These are phyloP conservation scores for Micromussa lordhowensis DNA, from an alignment of 92 coral and sea anemone species.

Conservation along the genomic window DNA sequence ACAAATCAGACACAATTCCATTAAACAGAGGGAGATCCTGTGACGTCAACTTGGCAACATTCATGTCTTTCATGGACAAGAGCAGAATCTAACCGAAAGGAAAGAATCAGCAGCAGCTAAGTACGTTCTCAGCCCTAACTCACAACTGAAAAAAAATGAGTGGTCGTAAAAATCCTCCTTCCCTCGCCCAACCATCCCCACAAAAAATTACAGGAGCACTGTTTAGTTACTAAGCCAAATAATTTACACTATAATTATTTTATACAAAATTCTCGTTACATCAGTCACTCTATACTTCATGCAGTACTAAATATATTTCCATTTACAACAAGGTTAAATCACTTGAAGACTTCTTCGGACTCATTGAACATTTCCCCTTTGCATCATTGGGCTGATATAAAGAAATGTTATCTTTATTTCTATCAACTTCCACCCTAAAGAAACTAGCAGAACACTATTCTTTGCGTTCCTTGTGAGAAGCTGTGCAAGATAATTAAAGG, in stretches of 20 bases:
- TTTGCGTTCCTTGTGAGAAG: not conserved
- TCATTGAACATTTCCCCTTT: no score
- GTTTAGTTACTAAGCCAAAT: not conserved
- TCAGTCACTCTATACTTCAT: not conserved
- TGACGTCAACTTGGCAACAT: conserved; percentile 94
- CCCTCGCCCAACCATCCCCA: no score
- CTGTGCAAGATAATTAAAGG: not conserved
- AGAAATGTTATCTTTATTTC: not conserved
- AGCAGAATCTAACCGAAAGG: conserved; percentile 68
- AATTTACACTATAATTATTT: no score
- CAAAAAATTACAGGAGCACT: not conserved
- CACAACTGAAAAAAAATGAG: not conserved
- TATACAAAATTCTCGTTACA: not conserved
- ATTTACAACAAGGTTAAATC: no score
- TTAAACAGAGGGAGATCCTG: conserved; percentile 94
- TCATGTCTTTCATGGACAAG: conserved; percentile 98
- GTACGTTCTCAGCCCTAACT: not conserved
- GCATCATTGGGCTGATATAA: not conserved
- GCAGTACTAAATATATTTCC: no score
- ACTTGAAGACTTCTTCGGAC: no score
- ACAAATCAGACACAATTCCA: conserved; percentile 96
- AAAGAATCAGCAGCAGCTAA: not conserved
- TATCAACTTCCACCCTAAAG: not conserved
- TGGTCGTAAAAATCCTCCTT: not conserved
- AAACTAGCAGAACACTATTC: not conserved